A percentile compares a stretch with the other conserved stretches of the same genome.
Evolutionary conservation across 2,797 vertebrate genomes (phyloP).

Genomic region (Salmo trutta): DNA sequence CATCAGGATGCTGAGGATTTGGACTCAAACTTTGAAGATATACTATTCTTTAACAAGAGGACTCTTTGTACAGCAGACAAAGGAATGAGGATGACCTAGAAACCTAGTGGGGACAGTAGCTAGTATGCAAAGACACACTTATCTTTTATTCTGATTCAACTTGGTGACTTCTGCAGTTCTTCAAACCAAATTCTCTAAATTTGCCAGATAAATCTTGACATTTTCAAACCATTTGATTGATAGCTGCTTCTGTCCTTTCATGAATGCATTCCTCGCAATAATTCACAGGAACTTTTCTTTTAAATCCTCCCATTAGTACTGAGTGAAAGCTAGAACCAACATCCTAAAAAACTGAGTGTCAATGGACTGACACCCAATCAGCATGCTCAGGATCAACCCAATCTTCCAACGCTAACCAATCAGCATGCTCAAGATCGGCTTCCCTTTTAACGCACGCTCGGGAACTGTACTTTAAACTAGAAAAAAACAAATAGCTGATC

Average conservation of each 20-base stretch:
- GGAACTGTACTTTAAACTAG: constrained; percentile 18
- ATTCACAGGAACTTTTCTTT: constrained; percentile 51
- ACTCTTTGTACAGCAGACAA: constrained; percentile 33
- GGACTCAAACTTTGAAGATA: not conserved
- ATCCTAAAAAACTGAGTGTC: constrained; percentile 24
- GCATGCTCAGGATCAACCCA: not conserved
- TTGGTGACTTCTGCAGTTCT: constrained; percentile 51
- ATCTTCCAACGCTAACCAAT: constrained; percentile 34
- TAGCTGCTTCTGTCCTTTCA: constrained; percentile 49
- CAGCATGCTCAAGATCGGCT: not conserved
- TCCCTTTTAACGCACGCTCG: constrained; percentile 3
- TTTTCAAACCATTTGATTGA: constrained; percentile 56
- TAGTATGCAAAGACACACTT: constrained; percentile 32
- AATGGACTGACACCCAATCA: constrained; percentile 17
- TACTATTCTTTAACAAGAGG: constrained; percentile 1
- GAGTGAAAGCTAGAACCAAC: constrained; percentile 35
- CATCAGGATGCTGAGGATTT: constrained; percentile 5
- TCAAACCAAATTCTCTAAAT: constrained; percentile 41
- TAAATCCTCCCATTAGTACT: constrained; percentile 41
- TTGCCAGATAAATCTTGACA: constrained; percentile 42
- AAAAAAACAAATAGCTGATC: constrained; percentile 47
- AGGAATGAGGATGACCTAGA: constrained; percentile 32
- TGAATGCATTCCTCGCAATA: constrained; percentile 60
- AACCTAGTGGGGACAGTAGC: constrained; percentile 23
- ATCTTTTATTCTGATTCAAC: constrained; percentile 43